A percentile compares a stretch with the other conserved stretches of the same genome.
phyloP scores from a whole-genome alignment of 1,140 invertebrate genomes.

The Paramacrobiotus metropolitanus region DNA sequence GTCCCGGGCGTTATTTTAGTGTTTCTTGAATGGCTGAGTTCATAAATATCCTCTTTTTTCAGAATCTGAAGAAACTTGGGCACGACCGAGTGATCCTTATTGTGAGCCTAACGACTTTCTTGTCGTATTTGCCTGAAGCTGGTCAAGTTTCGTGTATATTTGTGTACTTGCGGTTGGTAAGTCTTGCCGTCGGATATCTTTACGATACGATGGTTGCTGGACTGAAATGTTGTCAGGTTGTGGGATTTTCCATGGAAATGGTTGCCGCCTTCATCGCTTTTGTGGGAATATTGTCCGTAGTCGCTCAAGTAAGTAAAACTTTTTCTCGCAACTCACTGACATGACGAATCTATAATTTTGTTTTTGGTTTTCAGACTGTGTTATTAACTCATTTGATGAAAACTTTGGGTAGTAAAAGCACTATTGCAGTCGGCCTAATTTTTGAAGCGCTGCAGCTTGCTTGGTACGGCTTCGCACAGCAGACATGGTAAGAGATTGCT shows the following conservation, averaged over 20 bases:
- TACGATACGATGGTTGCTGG: constrained; percentile 6
- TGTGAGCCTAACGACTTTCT: constrained; percentile 84
- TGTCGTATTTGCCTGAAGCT: constrained; percentile 89
- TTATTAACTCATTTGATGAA: constrained; percentile 69
- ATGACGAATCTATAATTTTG: neutral
- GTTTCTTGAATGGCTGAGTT: no score
- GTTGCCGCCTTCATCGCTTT: constrained; percentile 93
- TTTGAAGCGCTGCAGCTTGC: constrained; percentile 90
- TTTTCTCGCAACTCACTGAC: constrained; percentile 5
- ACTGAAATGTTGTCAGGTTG: constrained; percentile 33
- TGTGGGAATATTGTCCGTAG: constrained; percentile 81
- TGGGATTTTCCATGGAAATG: constrained; percentile 79
- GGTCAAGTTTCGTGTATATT: constrained; percentile 99
- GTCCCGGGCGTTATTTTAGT: no score
- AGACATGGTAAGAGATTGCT: constrained; percentile 37
- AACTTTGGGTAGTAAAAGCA: constrained; percentile 75
- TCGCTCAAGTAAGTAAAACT: constrained; percentile 46
- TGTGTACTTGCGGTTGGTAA: constrained; percentile 83
- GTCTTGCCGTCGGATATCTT: constrained; percentile 12
- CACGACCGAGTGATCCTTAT: constrained; percentile 86
- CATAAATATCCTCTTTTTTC: constrained; percentile 15
- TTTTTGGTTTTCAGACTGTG: constrained; percentile 23
- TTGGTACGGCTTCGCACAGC: constrained; percentile 81
- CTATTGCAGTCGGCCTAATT: constrained; percentile 81
- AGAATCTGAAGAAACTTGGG: constrained; percentile 71